Percentiles rank a stretch among this genome's conserved stretches.
These are phyloP conservation scores for Goniozus legneri DNA, from an alignment of 1,140 invertebrate genomes.

Conservation along the genomic window DNA sequence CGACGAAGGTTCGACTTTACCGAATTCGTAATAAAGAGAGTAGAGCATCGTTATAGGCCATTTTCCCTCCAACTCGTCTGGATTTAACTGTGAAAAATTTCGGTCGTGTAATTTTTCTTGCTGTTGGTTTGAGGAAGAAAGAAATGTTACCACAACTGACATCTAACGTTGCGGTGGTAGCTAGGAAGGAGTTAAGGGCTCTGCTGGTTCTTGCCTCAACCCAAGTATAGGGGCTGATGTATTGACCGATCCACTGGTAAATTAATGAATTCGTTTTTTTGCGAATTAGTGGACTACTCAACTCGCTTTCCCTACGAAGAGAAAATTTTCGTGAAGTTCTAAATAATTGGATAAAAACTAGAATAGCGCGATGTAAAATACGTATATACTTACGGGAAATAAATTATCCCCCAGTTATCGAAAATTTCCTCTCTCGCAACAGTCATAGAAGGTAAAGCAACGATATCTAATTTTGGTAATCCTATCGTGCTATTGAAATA, in stretches of 20 bases:
- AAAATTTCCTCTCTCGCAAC: constrained; percentile 58
- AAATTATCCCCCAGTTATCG: constrained; percentile 73
- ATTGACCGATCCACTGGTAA: constrained; percentile 74
- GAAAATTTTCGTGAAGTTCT: no score
- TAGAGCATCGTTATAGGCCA: constrained; percentile 74
- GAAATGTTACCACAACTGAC: constrained; percentile 43
- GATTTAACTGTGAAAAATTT: constrained; percentile 57
- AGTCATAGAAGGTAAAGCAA: constrained; percentile 80
- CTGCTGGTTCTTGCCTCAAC: constrained; percentile 68
- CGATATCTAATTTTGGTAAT: constrained; percentile 71
- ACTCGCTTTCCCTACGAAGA: constrained; percentile 64
- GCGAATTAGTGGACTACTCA: constrained; percentile 57
- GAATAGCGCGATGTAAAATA: no score
- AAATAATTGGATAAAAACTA: no score
- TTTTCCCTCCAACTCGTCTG: constrained; percentile 67
- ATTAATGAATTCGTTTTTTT: no score
- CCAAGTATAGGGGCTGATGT: constrained; percentile 69
- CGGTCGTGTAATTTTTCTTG: background rate
- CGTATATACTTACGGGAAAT: background rate
- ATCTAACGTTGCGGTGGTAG: constrained; percentile 63
- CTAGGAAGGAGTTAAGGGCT: constrained; percentile 70
- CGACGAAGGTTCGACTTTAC: constrained; percentile 68
- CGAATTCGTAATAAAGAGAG: constrained; percentile 72
- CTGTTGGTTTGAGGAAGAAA: background rate
- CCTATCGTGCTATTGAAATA: constrained; percentile 72